phyloP scores from a whole-genome alignment of 2,113 vertebrate species.

The Echinops telfairi region DNA sequence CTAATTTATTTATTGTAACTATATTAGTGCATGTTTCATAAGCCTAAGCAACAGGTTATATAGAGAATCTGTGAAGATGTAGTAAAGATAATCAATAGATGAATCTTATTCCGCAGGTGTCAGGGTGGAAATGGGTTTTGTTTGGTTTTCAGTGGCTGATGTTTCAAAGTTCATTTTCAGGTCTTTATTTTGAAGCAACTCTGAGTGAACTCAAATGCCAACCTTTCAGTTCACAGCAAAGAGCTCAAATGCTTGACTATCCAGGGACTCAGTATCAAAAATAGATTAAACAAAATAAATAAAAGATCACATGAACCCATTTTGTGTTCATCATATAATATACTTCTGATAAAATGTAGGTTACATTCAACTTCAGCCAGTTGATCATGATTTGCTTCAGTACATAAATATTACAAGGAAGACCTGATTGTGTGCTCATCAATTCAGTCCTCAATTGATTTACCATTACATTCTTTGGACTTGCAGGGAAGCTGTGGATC shows the following conservation, averaged over 20 bases:
- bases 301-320: neutral
- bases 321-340: neutral
- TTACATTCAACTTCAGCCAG: neutral
- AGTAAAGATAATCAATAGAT: neutral
- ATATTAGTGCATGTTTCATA: neutral
- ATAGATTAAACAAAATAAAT: neutral
- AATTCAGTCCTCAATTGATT: neutral
- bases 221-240: neutral
- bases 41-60: neutral
- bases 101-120: neutral
- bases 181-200: neutral
- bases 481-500: neutral
- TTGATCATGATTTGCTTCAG: neutral
- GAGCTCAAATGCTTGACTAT: neutral
- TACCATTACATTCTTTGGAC: neutral
- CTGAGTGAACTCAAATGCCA: neutral
- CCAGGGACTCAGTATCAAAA: neutral
- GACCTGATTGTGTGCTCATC: neutral
- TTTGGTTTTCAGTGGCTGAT: neutral
- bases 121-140: neutral
- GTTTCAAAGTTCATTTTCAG: neutral
- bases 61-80: neutral
- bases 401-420: neutral
- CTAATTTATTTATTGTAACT: neutral
- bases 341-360: neutral